Conservation (phyloP, 2,888 invertebrate genomes). For the Seira sanloemensis region DNA sequence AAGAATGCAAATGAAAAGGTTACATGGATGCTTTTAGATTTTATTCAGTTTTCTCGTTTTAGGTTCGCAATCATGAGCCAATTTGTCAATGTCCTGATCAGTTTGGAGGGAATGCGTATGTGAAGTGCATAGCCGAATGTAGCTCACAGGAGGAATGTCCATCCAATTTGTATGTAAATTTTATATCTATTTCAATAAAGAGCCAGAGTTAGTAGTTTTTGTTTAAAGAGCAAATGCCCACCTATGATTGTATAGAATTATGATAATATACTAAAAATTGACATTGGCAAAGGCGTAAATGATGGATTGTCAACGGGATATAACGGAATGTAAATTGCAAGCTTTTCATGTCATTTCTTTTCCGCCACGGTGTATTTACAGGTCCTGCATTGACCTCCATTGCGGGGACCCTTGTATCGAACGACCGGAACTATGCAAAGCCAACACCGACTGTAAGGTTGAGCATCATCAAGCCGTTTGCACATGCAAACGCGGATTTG, state of each 20-base stretch:
- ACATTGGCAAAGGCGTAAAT: too few relatives aligned
- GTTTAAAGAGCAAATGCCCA: too few relatives aligned
- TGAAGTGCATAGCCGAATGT: slow-evolving; percentile 88
- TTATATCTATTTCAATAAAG: background rate
- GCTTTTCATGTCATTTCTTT: too few relatives aligned
- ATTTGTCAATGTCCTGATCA: slow-evolving; percentile 77
- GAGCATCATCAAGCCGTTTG: slow-evolving; percentile 32
- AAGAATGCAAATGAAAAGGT: background rate
- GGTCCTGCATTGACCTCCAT: slow-evolving; percentile 87
- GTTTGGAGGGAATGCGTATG: slow-evolving; percentile 86
- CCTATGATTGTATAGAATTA: too few relatives aligned
- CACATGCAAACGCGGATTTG: slow-evolving; percentile 24
- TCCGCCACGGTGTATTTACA: slow-evolving; percentile 75
- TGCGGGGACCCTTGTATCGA: slow-evolving; percentile 85
- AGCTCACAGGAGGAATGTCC: slow-evolving; percentile 88
- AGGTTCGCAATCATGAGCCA: slow-evolving; percentile 68
- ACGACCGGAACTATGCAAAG: background rate
- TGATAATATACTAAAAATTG: too few relatives aligned
- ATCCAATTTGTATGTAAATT: slow-evolving; percentile 75
- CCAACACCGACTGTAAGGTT: slow-evolving; percentile 36
- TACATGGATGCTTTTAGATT: too few relatives aligned
- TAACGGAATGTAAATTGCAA: too few relatives aligned
- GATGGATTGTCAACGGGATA: too few relatives aligned
- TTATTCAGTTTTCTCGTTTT: background rate
- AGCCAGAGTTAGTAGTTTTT: background rate